Evolutionary conservation across 92 coral and sea anemone species (phyloP).

Genomic region (Palythoa grandiflora): DNA sequence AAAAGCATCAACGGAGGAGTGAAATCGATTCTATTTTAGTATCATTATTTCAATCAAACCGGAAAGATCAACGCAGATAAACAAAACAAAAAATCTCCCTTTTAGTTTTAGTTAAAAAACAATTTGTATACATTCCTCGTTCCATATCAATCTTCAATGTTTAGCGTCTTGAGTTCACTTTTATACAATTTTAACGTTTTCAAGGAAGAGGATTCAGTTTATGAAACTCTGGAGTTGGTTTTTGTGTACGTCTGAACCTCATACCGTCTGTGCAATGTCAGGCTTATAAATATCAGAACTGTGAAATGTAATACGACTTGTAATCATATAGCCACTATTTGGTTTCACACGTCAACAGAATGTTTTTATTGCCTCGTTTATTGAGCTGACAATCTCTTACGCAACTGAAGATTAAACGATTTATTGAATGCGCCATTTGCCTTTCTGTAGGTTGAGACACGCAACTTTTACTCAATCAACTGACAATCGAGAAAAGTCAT

Average conservation of each 20-base stretch:
- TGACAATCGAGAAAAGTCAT: background rate
- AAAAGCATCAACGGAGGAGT: background rate
- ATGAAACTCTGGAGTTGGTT: background rate
- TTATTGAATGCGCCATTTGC: background rate
- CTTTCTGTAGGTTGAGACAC: background rate
- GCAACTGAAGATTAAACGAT: background rate
- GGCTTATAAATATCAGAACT: background rate
- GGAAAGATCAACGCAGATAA: background rate
- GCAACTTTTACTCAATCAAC: background rate
- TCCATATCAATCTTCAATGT: background rate
- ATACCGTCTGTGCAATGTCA: background rate
- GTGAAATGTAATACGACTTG: background rate
- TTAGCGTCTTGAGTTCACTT: background rate
- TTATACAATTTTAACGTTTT: background rate
- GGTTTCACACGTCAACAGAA: background rate
- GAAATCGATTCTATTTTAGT: background rate
- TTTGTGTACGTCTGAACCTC: background rate
- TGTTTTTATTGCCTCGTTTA: slow-evolving; percentile 1
- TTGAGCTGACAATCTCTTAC: background rate
- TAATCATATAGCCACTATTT: background rate
- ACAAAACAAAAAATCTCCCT: background rate
- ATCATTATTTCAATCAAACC: background rate
- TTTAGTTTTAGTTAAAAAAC: background rate
- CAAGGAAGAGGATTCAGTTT: background rate
- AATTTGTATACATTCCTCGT: background rate